These are phyloP conservation scores for Oryzias melastigma DNA, from an alignment of 2,113 vertebrate species.

Conservation along the genomic window DNA sequence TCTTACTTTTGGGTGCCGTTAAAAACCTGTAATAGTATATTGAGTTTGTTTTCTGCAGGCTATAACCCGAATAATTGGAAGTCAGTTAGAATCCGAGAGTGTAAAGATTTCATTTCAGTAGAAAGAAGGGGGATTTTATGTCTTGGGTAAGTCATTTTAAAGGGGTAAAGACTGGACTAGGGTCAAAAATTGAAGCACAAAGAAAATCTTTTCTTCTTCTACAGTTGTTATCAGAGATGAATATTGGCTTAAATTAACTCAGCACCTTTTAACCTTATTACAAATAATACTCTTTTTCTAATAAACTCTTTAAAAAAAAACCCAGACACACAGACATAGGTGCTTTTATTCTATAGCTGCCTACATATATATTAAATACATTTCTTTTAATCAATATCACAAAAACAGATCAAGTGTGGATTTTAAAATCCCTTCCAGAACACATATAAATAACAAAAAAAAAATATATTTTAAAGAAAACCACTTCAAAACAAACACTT, in stretches of 20 bases:
- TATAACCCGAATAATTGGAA: constrained; percentile 7
- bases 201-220: background rate
- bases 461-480: too few species aligned
- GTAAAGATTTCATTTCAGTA: constrained; percentile 28
- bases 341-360: too few species aligned
- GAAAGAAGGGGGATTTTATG: constrained; percentile 30
- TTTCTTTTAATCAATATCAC: too few species aligned
- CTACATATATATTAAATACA: too few species aligned
- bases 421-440: too few species aligned
- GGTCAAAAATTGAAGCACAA: background rate
- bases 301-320: too few species aligned
- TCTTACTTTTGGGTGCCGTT: constrained; percentile 28
- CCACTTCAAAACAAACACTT: too few species aligned
- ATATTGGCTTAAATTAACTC: too few species aligned
- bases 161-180: background rate
- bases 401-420: too few species aligned
- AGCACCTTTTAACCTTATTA: background rate
- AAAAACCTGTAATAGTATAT: constrained; percentile 26
- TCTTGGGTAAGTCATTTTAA: constrained; percentile 1
- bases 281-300: too few species aligned
- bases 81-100: constrained; percentile 16
- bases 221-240: background rate
- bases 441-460: too few species aligned
- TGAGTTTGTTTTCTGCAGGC: constrained; percentile 32
- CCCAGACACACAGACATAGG: too few species aligned